phyloP scores from a whole-genome alignment of 35 echinoderm and acorn worm species.

The Heliocidaris erythrogramma region DNA sequence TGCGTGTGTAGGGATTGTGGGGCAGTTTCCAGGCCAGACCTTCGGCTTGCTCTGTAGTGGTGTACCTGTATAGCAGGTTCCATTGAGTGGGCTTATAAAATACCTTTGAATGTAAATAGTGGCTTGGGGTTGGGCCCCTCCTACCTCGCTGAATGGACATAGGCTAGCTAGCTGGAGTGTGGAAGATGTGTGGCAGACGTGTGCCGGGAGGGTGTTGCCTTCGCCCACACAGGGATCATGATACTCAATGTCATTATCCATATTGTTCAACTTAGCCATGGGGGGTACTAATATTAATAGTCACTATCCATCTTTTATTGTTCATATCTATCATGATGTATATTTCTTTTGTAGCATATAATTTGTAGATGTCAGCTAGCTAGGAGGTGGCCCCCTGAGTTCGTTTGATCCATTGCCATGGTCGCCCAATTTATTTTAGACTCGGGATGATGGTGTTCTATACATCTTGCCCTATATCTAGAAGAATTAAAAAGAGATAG shows the following conservation, averaged over 20 bases:
- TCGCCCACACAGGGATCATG: not conserved
- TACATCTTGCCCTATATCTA: not conserved
- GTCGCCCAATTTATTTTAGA: not conserved
- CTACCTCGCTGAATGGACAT: not conserved
- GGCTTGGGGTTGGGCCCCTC: not conserved
- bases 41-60: not conserved
- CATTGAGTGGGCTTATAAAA: not conserved
- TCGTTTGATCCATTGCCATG: not conserved
- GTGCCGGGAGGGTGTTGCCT: not conserved
- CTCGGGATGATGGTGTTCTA: not conserved
- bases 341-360: not conserved
- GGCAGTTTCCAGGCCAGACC: not conserved
- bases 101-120: not conserved
- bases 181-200: not conserved
- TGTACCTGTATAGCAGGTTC: not conserved
- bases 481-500: not conserved
- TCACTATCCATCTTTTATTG: not conserved
- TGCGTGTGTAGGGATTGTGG: not conserved
- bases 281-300: not conserved
- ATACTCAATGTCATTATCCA: not conserved
- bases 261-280: not conserved
- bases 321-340: not conserved
- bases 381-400: slow-evolving; percentile 8
- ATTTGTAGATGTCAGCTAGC: not conserved
- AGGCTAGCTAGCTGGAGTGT: not conserved